A percentile compares a stretch with the other conserved stretches of the same genome.
phyloP scores from a whole-genome alignment of 2,888 invertebrate species.

The Philopedon plagiatum region DNA sequence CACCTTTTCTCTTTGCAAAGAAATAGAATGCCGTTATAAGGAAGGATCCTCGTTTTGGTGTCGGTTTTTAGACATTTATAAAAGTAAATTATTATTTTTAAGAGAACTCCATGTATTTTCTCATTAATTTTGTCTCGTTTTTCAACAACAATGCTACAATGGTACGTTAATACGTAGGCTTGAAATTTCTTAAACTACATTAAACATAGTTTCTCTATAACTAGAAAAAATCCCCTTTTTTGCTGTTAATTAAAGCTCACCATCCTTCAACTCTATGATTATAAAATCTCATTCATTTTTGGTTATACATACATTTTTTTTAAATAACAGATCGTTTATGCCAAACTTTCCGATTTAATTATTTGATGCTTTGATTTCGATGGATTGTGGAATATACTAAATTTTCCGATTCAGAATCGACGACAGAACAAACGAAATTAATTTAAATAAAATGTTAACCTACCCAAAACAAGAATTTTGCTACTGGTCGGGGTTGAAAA shows the following conservation, averaged over 20 bases:
- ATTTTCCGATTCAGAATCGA: slow-evolving; percentile 14
- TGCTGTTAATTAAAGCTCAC: neutral
- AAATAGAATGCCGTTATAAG: too few species aligned
- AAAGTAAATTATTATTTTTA: too few species aligned
- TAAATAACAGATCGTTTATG: neutral
- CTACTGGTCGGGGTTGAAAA: neutral
- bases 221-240: neutral
- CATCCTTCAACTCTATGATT: neutral
- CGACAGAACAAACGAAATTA: slow-evolving; percentile 23
- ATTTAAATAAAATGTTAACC: slow-evolving; percentile 29
- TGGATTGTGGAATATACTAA: slow-evolving; percentile 4
- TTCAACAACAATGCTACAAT: too few species aligned
- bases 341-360: slow-evolving; percentile 7
- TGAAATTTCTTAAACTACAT: too few species aligned
- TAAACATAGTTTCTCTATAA: too few species aligned
- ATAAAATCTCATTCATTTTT: neutral
- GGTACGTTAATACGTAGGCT: too few species aligned
- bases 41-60: too few species aligned
- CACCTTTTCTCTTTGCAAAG: neutral
- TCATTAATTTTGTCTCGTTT: too few species aligned
- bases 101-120: too few species aligned
- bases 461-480: slow-evolving; percentile 24
- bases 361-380: slow-evolving; percentile 7
- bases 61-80: too few species aligned
- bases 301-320: neutral